Conservation (phyloP, 2,888 invertebrate species). For the Acrobasis consociella region DNA sequence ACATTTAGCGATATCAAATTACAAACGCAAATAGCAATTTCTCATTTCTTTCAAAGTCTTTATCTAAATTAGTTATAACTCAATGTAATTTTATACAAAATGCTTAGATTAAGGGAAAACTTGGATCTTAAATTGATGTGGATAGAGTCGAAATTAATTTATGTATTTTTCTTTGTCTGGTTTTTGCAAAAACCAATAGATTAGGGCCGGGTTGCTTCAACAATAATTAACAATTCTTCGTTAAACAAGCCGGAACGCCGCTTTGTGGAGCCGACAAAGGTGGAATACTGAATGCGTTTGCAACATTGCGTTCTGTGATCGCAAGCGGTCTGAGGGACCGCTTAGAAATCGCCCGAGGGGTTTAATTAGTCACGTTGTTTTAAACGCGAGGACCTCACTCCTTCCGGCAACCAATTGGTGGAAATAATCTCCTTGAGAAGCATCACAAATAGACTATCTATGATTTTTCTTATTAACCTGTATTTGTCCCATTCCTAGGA, state of each 20-base stretch:
- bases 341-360: slow-evolving; percentile 8
- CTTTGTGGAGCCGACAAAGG: slow-evolving; percentile 67
- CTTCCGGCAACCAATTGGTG: neutral
- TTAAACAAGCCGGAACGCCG: slow-evolving; percentile 65
- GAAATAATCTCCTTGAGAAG: neutral
- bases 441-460: neutral
- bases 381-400: neutral
- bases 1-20: slow-evolving; percentile 9
- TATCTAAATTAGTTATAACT: slow-evolving; percentile 8
- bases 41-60: slow-evolving; percentile 6
- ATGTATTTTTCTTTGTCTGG: slow-evolving; percentile 8
- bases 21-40: slow-evolving; percentile 12
- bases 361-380: slow-evolving; percentile 17
- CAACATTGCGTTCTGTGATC: slow-evolving; percentile 14
- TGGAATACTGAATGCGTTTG: slow-evolving; percentile 15
- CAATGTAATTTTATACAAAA: slow-evolving; percentile 5
- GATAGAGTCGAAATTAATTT: slow-evolving; percentile 12
- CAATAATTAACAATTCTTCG: slow-evolving; percentile 72
- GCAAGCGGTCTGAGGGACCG: slow-evolving; percentile 4
- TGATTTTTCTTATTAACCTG: too few relatives aligned
- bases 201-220: slow-evolving; percentile 27
- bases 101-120: neutral
- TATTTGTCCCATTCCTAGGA: too few relatives aligned
- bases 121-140: neutral
- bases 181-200: slow-evolving; percentile 26